These are phyloP conservation scores for Eulemur rufifrons DNA, from an alignment of 2,113 vertebrate species.

Conservation along the genomic window DNA sequence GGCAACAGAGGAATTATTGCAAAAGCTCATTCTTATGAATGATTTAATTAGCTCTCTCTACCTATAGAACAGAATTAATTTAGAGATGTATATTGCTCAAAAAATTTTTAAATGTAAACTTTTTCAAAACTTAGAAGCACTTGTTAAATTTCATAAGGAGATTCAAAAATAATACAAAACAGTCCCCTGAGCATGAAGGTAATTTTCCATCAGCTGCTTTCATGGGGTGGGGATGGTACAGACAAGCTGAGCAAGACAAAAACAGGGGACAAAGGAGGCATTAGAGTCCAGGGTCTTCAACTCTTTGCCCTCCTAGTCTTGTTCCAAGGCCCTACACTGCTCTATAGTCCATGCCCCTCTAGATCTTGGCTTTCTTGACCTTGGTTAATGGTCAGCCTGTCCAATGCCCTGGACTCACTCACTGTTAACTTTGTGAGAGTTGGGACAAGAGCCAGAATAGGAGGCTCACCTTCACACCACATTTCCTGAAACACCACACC, in stretches of 20 bases:
- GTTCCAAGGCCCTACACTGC: background rate
- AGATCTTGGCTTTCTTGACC: background rate
- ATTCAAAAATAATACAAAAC: conserved; percentile 48
- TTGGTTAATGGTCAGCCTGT: conserved; percentile 24
- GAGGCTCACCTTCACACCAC: background rate
- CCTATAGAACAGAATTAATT: conserved; percentile 75
- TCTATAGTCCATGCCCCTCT: background rate
- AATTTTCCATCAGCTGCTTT: conserved; percentile 9
- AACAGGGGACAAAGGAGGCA: background rate
- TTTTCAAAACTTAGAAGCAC: conserved; percentile 24
- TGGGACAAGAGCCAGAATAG: background rate
- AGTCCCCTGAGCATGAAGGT: conserved; percentile 3
- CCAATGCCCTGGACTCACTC: background rate
- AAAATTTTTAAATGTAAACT: conserved; percentile 62
- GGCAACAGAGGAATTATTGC: conserved; percentile 77
- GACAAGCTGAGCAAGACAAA: background rate
- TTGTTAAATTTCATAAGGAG: conserved; percentile 49
- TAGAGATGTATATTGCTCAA: conserved; percentile 75
- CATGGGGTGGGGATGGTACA: background rate
- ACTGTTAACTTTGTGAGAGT: background rate
- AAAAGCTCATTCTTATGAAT: conserved; percentile 75
- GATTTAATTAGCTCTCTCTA: conserved; percentile 71
- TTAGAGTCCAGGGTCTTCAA: background rate
- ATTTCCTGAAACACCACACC: conserved; percentile 16
- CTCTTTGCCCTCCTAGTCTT: background rate